Conservation (phyloP, 2,888 invertebrate species). For the Campopleginae sp. region DNA sequence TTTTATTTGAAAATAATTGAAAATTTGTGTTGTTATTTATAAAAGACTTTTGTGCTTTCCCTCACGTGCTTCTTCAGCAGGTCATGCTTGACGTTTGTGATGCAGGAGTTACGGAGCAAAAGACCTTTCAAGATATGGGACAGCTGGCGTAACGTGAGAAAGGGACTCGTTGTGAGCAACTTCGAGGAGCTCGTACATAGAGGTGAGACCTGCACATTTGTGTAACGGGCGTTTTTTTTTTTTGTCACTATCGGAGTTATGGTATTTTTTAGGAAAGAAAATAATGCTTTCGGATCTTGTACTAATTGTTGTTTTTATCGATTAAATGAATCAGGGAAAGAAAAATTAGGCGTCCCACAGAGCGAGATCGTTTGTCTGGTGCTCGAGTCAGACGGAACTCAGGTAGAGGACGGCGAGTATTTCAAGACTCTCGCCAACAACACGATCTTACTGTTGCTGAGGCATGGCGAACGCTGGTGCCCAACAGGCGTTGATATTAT, state of each 20-base stretch:
- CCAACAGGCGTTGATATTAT: slow-evolving; percentile 97
- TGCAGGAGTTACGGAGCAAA: slow-evolving; percentile 96
- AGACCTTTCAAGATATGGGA: slow-evolving; percentile 99
- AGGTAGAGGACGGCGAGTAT: slow-evolving; percentile 98
- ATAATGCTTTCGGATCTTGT: too few species aligned
- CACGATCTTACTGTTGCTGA: slow-evolving; percentile 94
- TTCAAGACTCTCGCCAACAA: slow-evolving; percentile 97
- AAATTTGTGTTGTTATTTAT: slow-evolving; percentile 21
- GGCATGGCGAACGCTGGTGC: slow-evolving; percentile 96
- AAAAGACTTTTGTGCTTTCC: slow-evolving; percentile 47
- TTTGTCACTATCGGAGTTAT: background rate
- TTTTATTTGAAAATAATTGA: background rate
- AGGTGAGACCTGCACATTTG: slow-evolving; percentile 85
- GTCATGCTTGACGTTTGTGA: slow-evolving; percentile 70
- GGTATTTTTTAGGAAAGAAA: background rate
- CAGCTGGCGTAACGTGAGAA: slow-evolving; percentile 96
- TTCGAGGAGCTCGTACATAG: slow-evolving; percentile 94
- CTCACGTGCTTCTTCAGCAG: slow-evolving; percentile 61
- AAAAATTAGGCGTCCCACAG: slow-evolving; percentile 94
- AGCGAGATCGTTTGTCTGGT: slow-evolving; percentile 95
- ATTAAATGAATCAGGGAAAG: slow-evolving; percentile 88
- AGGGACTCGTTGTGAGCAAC: slow-evolving; percentile 96
- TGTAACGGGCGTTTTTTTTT: slow-evolving; percentile 15
- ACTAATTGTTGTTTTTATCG: background rate
- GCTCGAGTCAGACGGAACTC: slow-evolving; percentile 97